These are phyloP conservation scores for Malurus splendens DNA, from an alignment of 2,797 vertebrate species.

Conservation along the genomic window DNA sequence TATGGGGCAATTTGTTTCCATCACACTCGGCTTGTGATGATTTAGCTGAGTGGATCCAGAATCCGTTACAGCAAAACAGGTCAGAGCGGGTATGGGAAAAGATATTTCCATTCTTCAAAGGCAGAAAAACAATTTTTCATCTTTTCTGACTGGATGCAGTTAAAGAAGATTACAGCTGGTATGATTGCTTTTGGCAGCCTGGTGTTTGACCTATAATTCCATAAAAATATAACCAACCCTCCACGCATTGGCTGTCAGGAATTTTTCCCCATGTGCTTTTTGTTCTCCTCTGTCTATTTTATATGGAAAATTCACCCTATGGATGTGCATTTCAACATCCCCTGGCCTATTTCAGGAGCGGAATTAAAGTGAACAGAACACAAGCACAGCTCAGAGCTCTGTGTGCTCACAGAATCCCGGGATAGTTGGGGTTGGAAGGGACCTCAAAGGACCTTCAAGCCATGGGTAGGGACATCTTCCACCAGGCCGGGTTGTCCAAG, in stretches of 20 bases:
- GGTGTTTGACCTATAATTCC: slow-evolving; percentile 17
- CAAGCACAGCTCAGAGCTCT: background rate
- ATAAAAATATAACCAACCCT: background rate
- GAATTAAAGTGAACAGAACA: background rate
- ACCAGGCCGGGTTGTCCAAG: background rate
- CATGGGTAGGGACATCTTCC: background rate
- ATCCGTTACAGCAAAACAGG: slow-evolving; percentile 8
- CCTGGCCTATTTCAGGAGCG: background rate
- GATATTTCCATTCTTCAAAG: slow-evolving; percentile 39
- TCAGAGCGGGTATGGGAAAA: slow-evolving; percentile 1
- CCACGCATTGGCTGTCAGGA: background rate
- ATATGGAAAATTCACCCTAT: background rate
- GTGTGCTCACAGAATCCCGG: background rate
- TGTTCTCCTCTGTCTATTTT: background rate
- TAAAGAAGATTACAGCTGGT: slow-evolving; percentile 31
- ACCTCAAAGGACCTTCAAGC: background rate
- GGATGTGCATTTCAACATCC: background rate
- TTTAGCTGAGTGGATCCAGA: slow-evolving; percentile 8
- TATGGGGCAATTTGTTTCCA: slow-evolving; percentile 4
- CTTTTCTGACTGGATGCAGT: slow-evolving; percentile 26
- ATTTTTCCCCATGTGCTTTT: background rate
- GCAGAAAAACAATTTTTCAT: slow-evolving; percentile 43
- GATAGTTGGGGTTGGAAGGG: background rate
- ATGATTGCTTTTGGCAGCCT: slow-evolving; percentile 11
- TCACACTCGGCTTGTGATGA: background rate